A percentile compares a stretch with the other conserved stretches of the same genome.
phyloP scores from a whole-genome alignment of 2,888 invertebrate species.

The Hirtodrosophila alboralis region DNA sequence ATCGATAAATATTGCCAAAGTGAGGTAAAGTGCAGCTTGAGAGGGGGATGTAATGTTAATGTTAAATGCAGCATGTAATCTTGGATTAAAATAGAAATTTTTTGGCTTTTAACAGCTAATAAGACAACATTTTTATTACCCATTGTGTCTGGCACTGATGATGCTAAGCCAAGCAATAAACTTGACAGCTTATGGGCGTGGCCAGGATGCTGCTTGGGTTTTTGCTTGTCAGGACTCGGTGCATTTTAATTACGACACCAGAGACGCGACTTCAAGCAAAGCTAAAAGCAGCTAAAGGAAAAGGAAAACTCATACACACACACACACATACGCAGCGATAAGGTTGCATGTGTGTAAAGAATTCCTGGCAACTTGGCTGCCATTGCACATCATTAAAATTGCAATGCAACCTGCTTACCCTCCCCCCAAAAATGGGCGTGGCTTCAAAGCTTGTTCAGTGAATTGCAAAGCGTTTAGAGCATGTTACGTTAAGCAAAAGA shows the following conservation, averaged over 20 bases:
- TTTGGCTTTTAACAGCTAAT: constrained; percentile 56
- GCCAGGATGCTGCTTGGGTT: constrained; percentile 17
- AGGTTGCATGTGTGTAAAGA: constrained; percentile 5
- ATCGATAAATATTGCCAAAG: constrained; percentile 25
- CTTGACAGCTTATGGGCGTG: constrained; percentile 34
- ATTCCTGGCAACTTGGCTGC: constrained; percentile 32
- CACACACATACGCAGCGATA: constrained; percentile 5
- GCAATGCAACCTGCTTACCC: constrained; percentile 46
- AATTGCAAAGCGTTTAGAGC: constrained; percentile 58
- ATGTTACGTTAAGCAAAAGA: constrained; percentile 25
- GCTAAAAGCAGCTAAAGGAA: constrained; percentile 36
- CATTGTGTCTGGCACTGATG: constrained; percentile 16
- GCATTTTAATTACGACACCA: constrained; percentile 72
- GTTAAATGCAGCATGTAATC: too few relatives aligned
- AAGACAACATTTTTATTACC: constrained; percentile 64
- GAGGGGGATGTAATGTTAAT: too few relatives aligned
- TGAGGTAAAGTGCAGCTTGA: constrained; percentile 17
- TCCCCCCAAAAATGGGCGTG: constrained; percentile 57
- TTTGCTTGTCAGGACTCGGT: too few relatives aligned
- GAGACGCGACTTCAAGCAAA: constrained; percentile 46
- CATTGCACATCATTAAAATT: constrained; percentile 74
- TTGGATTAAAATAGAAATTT: constrained; percentile 23
- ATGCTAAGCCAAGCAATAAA: constrained; percentile 50
- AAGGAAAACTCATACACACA: constrained; percentile 9
- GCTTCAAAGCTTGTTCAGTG: constrained; percentile 48